A percentile compares a stretch with the other conserved stretches of the same genome.
Conservation (phyloP, 2,797 vertebrate species). For the Sebastes melanostomus region DNA sequence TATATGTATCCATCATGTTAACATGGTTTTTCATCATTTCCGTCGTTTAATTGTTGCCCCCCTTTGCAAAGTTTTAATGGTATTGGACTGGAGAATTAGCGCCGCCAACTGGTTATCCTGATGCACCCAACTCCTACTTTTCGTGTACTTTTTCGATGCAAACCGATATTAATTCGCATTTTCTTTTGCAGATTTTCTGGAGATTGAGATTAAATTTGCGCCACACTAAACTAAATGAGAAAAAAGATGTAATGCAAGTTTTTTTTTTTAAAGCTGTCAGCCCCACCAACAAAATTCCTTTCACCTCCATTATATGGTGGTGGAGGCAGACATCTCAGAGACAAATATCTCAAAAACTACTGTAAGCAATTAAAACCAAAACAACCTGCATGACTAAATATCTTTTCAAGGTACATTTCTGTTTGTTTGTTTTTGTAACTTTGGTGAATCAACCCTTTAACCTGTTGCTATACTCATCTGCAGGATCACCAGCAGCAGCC, state of each 20-base stretch:
- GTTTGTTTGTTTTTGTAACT: not conserved
- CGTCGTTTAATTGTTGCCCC: not conserved
- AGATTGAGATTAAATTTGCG: too few species aligned
- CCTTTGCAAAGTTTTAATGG: not conserved
- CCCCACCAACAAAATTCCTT: too few species aligned
- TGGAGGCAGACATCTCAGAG: not conserved
- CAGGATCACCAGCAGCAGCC: conserved; percentile 29
- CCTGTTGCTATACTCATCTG: not conserved
- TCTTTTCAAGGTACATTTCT: not conserved
- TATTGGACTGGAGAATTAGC: not conserved
- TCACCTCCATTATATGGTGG: not conserved
- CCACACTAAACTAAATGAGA: not conserved
- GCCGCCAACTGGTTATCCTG: not conserved
- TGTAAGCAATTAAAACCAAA: too few species aligned
- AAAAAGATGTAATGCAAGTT: not conserved
- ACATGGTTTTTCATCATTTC: too few species aligned
- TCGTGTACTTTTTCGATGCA: too few species aligned
- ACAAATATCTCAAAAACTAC: not conserved
- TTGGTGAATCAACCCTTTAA: not conserved
- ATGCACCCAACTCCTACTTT: too few species aligned
- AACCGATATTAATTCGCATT: too few species aligned
- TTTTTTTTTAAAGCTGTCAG: too few species aligned
- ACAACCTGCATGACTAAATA: not conserved
- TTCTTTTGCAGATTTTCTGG: too few species aligned
- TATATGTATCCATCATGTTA: too few species aligned